These are phyloP conservation scores for Lasioglossum vierecki DNA, from an alignment of 2,888 invertebrate genomes.

Conservation along the genomic window DNA sequence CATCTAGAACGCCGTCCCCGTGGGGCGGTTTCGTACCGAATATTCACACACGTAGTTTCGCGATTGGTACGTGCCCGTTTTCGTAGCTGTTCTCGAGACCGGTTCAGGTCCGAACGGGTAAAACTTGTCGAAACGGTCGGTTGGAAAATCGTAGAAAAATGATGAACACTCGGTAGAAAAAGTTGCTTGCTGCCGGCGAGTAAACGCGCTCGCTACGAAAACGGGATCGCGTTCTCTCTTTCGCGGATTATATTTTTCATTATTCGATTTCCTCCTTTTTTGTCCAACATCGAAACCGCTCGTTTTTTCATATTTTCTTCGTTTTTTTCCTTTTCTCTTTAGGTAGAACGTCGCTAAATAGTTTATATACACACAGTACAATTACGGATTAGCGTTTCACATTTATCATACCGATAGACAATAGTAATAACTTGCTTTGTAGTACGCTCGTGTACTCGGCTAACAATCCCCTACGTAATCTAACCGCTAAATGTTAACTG, in stretches of 20 bases:
- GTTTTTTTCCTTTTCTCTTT: constrained; percentile 31
- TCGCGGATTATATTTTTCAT: background rate
- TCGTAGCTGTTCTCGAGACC: constrained; percentile 45
- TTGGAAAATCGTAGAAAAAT: constrained; percentile 60
- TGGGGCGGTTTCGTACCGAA: constrained; percentile 11
- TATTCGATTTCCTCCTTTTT: background rate
- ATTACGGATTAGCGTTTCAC: constrained; percentile 71
- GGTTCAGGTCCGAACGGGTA: background rate
- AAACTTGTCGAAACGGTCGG: constrained; percentile 41
- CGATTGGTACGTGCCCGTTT: background rate
- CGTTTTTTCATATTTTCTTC: constrained; percentile 3
- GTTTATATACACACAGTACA: constrained; percentile 70
- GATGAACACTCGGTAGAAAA: constrained; percentile 55
- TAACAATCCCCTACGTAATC: constrained; percentile 74
- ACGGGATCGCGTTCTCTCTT: background rate
- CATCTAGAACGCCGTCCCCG: constrained; percentile 51
- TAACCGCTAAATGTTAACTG: constrained; percentile 70
- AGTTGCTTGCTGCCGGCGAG: background rate
- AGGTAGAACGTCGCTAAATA: constrained; percentile 62
- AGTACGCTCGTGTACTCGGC: constrained; percentile 64
- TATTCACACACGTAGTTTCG: constrained; percentile 32
- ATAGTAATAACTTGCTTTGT: constrained; percentile 64
- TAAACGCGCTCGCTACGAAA: constrained; percentile 42
- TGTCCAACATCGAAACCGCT: constrained; percentile 31
- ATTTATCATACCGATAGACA: constrained; percentile 73